These are phyloP conservation scores for Lampris megalopsis DNA, from an alignment of 2,113 vertebrate genomes.

Conservation along the genomic window DNA sequence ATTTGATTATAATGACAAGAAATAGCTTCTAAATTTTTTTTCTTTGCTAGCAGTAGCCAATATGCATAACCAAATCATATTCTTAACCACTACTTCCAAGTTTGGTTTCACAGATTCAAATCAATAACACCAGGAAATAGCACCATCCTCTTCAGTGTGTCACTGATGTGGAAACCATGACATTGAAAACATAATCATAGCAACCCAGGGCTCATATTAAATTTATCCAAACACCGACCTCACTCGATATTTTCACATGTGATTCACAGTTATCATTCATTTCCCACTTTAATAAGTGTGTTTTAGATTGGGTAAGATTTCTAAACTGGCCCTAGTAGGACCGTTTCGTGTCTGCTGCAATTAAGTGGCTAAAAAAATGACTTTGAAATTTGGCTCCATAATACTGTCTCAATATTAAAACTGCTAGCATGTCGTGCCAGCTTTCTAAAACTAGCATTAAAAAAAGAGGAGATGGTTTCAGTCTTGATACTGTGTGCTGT, in stretches of 20 bases:
- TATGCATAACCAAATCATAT: too few species aligned
- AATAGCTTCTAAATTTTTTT: too few species aligned
- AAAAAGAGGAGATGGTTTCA: not conserved
- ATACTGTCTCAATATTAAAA: constrained; percentile 3
- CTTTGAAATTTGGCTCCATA: not conserved
- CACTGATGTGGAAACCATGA: constrained; percentile 1
- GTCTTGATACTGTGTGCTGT: not conserved
- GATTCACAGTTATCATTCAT: not conserved
- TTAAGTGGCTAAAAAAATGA: not conserved
- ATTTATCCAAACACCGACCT: not conserved
- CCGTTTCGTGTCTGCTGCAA: not conserved
- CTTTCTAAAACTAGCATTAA: not conserved
- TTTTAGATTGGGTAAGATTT: too few species aligned
- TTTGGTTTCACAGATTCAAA: too few species aligned
- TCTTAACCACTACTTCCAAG: too few species aligned
- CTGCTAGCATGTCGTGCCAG: not conserved
- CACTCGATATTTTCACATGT: not conserved
- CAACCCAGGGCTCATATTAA: not conserved
- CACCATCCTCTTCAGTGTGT: not conserved
- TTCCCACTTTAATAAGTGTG: too few species aligned
- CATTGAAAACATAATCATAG: not conserved
- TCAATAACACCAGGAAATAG: too few species aligned
- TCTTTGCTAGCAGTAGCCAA: too few species aligned
- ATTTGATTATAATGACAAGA: too few species aligned
- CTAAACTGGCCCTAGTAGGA: not conserved